Evolutionary conservation across 2,888 invertebrate genomes (phyloP).

Genomic region (Lasioglossum zephyrum): DNA sequence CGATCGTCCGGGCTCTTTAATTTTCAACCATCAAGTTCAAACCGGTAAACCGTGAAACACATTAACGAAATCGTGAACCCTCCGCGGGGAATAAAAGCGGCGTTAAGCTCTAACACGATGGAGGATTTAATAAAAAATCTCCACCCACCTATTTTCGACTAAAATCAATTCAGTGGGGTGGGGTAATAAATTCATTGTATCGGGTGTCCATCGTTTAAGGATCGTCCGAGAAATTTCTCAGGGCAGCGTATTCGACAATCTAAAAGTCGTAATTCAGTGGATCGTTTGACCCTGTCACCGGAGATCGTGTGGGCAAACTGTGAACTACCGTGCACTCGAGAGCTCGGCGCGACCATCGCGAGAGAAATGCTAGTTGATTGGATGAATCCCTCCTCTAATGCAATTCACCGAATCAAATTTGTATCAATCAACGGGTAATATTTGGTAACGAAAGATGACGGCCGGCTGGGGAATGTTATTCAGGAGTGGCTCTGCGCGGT

Average conservation of each 20-base stretch:
- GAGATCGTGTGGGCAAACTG: slow-evolving; percentile 54
- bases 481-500: not conserved
- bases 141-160: not conserved
- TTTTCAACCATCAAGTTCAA: not conserved
- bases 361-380: slow-evolving; percentile 36
- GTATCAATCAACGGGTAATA: slow-evolving; percentile 51
- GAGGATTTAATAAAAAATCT: not conserved
- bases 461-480: not conserved
- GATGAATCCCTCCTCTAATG: slow-evolving; percentile 28
- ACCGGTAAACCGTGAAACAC: not conserved
- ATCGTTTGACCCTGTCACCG: slow-evolving; percentile 62
- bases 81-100: not conserved
- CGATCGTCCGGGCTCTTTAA: not conserved
- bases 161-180: not conserved
- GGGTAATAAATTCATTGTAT: slow-evolving; percentile 66
- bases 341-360: slow-evolving; percentile 31
- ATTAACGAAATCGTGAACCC: not conserved
- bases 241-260: slow-evolving; percentile 58
- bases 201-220: slow-evolving; percentile 58
- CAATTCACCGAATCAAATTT: slow-evolving; percentile 51
- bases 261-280: slow-evolving; percentile 68
- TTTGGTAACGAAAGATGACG: slow-evolving; percentile 10
- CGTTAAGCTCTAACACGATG: not conserved
- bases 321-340: slow-evolving; percentile 48
- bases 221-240: slow-evolving; percentile 24